Evolutionary conservation across 2,888 invertebrate species (phyloP), one percentile per base, ranked within the genome.

Genomic region (Pandemis cinnamomeana): DNA sequence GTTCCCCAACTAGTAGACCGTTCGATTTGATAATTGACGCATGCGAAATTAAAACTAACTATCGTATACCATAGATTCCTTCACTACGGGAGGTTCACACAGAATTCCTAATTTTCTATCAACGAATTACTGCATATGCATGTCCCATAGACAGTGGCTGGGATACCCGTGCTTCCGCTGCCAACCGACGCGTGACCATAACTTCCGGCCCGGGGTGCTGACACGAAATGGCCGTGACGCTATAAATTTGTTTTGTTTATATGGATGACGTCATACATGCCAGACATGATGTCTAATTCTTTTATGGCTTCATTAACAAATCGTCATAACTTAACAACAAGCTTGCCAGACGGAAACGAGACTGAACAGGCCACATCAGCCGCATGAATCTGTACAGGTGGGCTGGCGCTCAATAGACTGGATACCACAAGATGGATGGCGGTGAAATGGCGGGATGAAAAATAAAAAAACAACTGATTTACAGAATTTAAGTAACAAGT

Each of bases 101-200:
- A 48, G 55, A 46, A 11, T 5, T 8, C 27, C 42, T 6, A n/a
- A 46, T 11, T 51, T 41, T 48, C 48, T 41, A 20, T 7, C 8
- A 53, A 46, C 36, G 36, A 64, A 51, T 67, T 53, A 53, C 48
- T 8, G 10, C 60, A 42, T 51, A 62, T 61, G 53, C 62, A 70
- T 61, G 71, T 55, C 58, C 69, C 71, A 74, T 61, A 71, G 70
- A 67, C 74, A 61, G 53, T 58, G 64, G 36, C 44, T 48, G 67
- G 51, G 90, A 92, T 87, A 89, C 91, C 92, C 93, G 91, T 86
- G 88, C 83, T 91, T 92, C 91, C 92, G 89, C 79, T 84, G 82
- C 62, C 78, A 81, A 86, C 75, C 86, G 86, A 82, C 83, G 90
- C 93, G 89, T 92, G 93, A 92, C 93, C 87, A 83, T 78, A 79